Conservation (phyloP, 2,113 vertebrate species). For the Orycteropus afer region DNA sequence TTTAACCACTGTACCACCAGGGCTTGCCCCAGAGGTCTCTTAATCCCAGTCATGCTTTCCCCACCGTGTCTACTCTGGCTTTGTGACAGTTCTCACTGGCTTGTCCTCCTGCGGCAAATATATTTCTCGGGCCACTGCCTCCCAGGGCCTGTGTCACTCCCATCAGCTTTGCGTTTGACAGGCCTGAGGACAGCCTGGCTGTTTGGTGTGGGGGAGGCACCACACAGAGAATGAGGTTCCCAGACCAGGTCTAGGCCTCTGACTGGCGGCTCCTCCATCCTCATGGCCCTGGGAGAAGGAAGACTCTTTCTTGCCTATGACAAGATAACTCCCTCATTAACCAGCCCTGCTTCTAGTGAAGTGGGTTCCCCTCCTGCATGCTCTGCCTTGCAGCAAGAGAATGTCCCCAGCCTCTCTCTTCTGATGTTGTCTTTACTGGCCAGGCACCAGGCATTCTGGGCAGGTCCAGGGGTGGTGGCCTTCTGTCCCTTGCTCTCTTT, state of each 20-base stretch:
- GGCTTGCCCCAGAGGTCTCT: background rate
- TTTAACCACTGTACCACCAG: background rate
- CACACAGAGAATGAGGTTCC: background rate
- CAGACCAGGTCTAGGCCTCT: background rate
- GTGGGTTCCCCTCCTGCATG: background rate
- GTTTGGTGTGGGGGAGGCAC: background rate
- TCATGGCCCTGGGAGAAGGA: background rate
- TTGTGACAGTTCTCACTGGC: background rate
- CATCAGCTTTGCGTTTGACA: background rate
- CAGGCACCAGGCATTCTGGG: background rate
- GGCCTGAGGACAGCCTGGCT: background rate
- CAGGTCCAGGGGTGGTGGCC: background rate
- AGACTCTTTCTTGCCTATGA: background rate
- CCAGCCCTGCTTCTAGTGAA: background rate
- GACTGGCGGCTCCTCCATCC: background rate
- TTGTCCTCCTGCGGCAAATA: background rate
- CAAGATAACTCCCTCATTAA: background rate
- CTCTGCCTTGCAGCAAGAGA: background rate
- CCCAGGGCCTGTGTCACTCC: accelerated
- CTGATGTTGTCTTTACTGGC: conserved; percentile 3
- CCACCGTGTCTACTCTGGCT: background rate
- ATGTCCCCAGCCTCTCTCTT: background rate
- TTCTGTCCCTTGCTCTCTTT: background rate
- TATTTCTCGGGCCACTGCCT: background rate
- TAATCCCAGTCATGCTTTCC: background rate